A percentile compares a stretch with the other conserved stretches of the same genome.
Evolutionary conservation across 2,888 invertebrate genomes (phyloP).

Genomic region (Arctia plantaginis): DNA sequence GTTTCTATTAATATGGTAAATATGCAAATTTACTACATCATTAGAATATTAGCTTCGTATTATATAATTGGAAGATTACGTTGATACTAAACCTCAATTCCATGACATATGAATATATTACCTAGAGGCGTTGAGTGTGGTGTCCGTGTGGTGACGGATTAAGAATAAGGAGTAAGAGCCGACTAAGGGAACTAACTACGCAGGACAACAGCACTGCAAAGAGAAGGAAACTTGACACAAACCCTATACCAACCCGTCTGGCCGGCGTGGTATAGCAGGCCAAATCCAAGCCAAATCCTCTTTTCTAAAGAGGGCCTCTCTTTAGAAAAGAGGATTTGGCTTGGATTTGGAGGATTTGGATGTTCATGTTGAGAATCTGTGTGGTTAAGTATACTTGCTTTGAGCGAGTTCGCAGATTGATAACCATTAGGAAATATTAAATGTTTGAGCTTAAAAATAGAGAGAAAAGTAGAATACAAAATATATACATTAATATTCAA

Average conservation of each 20-base stretch:
- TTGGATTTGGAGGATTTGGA: too few species aligned
- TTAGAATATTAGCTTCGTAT: slow-evolving; percentile 20
- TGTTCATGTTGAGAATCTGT: not conserved
- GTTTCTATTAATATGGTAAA: not conserved
- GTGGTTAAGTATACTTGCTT: slow-evolving; percentile 2
- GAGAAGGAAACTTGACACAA: too few species aligned
- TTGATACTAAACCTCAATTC: slow-evolving; percentile 11
- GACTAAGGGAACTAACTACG: too few species aligned
- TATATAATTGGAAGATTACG: slow-evolving; percentile 24
- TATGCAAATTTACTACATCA: slow-evolving; percentile 21
- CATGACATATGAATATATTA: slow-evolving; percentile 24
- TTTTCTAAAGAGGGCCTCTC: too few species aligned
- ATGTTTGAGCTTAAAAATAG: not conserved
- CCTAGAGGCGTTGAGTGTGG: not conserved
- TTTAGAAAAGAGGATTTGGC: too few species aligned
- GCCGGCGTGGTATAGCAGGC: too few species aligned
- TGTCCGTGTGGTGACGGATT: too few species aligned
- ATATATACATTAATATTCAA: too few species aligned
- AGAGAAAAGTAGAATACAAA: slow-evolving; percentile 11
- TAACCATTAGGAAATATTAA: not conserved
- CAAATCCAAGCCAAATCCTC: too few species aligned
- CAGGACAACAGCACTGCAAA: too few species aligned
- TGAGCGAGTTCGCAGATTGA: not conserved
- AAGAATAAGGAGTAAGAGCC: too few species aligned
- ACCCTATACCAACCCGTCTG: too few species aligned